Conservation (phyloP, 1,140 invertebrate species). For the Sminthurides bifidus region DNA sequence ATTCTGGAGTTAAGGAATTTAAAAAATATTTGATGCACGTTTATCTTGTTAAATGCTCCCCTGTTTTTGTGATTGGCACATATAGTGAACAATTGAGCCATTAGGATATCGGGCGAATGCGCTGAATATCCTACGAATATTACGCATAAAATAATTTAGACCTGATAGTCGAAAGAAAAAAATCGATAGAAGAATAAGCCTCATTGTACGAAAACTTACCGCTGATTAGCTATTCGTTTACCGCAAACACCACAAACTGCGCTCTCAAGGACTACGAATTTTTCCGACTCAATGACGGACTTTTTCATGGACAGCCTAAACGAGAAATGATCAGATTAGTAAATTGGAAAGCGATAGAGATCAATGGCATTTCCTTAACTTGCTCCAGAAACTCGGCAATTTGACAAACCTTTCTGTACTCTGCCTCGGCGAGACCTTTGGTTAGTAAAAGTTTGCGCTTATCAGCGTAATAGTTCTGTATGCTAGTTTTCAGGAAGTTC, state of each 20-base stretch:
- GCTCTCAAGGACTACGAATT: slow-evolving; percentile 67
- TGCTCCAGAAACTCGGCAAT: slow-evolving; percentile 20
- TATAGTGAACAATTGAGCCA: slow-evolving; percentile 71
- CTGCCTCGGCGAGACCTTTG: slow-evolving; percentile 67
- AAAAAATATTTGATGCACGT: background rate
- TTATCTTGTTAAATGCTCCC: background rate
- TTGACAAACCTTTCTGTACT: slow-evolving; percentile 53
- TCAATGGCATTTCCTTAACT: slow-evolving; percentile 9
- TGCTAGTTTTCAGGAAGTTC: slow-evolving; percentile 61
- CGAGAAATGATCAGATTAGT: slow-evolving; percentile 10
- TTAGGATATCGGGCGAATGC: slow-evolving; percentile 84
- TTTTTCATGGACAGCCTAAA: slow-evolving; percentile 61
- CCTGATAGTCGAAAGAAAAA: background rate
- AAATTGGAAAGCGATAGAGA: slow-evolving; percentile 4
- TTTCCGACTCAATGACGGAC: slow-evolving; percentile 65
- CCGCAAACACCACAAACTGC: slow-evolving; percentile 82
- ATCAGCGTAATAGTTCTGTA: slow-evolving; percentile 59
- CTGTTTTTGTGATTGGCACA: slow-evolving; percentile 12
- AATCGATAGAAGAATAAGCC: background rate
- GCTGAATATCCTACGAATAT: slow-evolving; percentile 41
- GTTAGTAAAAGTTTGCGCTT: slow-evolving; percentile 61
- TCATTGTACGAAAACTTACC: slow-evolving; percentile 40
- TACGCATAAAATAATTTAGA: slow-evolving; percentile 12
- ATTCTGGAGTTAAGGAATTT: background rate
- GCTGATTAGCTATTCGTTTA: slow-evolving; percentile 80